Base-by-base conservation (phyloP, 2,888 invertebrate genomes). In the Sphaeridia pumilis region DNA sequence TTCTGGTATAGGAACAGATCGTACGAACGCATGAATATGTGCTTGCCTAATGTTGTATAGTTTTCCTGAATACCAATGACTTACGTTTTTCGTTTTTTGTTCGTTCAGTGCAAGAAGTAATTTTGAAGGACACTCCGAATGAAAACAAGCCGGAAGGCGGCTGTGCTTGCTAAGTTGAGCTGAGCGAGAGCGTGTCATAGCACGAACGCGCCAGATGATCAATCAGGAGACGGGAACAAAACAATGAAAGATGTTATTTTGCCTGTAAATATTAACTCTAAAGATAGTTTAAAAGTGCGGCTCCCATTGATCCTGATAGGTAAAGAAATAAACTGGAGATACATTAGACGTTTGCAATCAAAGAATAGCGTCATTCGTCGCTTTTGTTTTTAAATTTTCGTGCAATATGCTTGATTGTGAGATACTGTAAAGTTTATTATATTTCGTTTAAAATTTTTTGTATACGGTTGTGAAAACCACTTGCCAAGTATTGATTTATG, bases 111-210 rank as follows among this genome's bases (percentile, higher is more conserved):
- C 92, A 92, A 80, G 94, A 94, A 81, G 93, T 94, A 75, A 87
- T 92, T 71, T 83, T 94, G 74, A 87, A 93, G 78, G 93, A 94
- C 73, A 87, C 92, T 70, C 92, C 92, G 66, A 87, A 87, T 68
- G 93, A 94, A 79, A 82, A 80, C 73, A 87, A 87, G 80, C 84
- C 87, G 74, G 92, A 94, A 75, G 84, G 86, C 71, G 85, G 87
- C 73, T 92, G 90, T 79, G 59, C 64, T 58, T 64, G 64, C 60
- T 64, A 59, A 64, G 46, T 21, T 50, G 52, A 46, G 46, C 42
- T 52, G 46, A n/a, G n/a, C n/a, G n/a, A n/a, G n/a, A n/a, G n/a
- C n/a, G n/a, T n/a, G 17, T 17, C 36, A 20, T 20, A 17, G 17
- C 36, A 36, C 20, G 17, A 20, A 36, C 36, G 17, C 36, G 20